phyloP scores from a whole-genome alignment of 2,113 vertebrate species.

The Datnioides undecimradiatus region DNA sequence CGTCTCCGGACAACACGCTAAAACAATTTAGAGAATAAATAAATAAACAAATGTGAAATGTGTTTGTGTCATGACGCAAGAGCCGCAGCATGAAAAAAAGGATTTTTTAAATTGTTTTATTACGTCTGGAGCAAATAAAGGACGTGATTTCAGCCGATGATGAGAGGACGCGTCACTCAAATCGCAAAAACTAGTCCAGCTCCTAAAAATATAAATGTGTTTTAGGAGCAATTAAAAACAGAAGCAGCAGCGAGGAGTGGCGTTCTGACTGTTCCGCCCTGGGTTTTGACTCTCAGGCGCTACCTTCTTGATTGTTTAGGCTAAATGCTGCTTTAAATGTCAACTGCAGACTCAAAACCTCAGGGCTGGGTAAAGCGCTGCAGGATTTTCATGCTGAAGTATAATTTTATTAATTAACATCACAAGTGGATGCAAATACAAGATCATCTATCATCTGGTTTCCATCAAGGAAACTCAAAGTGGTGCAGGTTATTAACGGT shows the following conservation, averaged over 20 bases:
- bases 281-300: not conserved
- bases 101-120: conserved; percentile 8
- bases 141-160: not conserved
- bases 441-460: not conserved
- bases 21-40: not conserved
- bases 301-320: too few relatives aligned
- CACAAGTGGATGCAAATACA: not conserved
- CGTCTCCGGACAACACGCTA: conserved; percentile 14
- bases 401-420: not conserved
- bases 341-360: too few relatives aligned
- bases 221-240: not conserved
- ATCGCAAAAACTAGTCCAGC: not conserved
- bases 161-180: not conserved
- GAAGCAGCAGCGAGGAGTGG: not conserved
- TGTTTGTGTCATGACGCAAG: conserved; percentile 3
- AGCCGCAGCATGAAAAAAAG: not conserved
- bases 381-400: not conserved
- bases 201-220: not conserved
- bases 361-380: not conserved
- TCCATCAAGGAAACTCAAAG: not conserved
- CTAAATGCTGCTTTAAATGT: too few relatives aligned
- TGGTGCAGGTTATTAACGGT: not conserved
- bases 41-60: not conserved
- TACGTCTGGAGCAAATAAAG: not conserved
- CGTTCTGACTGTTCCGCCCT: not conserved